phyloP scores from a whole-genome alignment of 2,888 invertebrate genomes.

The Drosophila algonquin region DNA sequence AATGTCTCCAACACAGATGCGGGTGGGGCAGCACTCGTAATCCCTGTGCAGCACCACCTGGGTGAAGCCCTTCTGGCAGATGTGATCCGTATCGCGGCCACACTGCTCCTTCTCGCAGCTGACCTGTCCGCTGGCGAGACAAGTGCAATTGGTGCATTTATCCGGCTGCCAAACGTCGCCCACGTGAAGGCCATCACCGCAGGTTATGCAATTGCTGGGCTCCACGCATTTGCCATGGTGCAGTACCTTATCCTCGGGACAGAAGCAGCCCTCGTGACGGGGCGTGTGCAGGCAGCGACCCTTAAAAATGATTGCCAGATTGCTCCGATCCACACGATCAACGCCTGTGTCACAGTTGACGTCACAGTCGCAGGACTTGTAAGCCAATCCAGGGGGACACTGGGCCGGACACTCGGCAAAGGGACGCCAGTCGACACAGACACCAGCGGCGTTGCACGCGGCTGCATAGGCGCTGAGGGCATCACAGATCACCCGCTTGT shows the following conservation, averaged over 20 bases:
- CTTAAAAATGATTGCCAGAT: conserved; percentile 4
- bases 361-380: conserved; percentile 2
- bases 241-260: not conserved
- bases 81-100: conserved; percentile 1
- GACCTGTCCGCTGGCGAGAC: conserved; percentile 5
- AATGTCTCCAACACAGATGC: conserved; percentile 1
- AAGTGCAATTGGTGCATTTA: conserved; percentile 6
- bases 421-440: conserved; percentile 2
- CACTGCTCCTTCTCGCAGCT: conserved; percentile 4
- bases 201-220: not conserved
- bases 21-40: not conserved
- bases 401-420: not conserved
- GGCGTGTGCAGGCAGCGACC: conserved; percentile 2
- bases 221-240: not conserved
- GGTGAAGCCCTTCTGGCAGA: conserved; percentile 4
- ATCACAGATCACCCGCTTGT: not conserved
- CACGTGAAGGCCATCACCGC: conserved; percentile 1
- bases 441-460: not conserved
- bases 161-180: conserved; percentile 4
- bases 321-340: conserved; percentile 8
- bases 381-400: not conserved
- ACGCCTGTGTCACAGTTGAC: conserved; percentile 1
- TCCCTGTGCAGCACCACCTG: not conserved
- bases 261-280: conserved; percentile 2
- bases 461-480: not conserved